Evolutionary conservation across 2,113 vertebrate genomes (phyloP).

Genomic region (Machaerirhynchus nigripectus): DNA sequence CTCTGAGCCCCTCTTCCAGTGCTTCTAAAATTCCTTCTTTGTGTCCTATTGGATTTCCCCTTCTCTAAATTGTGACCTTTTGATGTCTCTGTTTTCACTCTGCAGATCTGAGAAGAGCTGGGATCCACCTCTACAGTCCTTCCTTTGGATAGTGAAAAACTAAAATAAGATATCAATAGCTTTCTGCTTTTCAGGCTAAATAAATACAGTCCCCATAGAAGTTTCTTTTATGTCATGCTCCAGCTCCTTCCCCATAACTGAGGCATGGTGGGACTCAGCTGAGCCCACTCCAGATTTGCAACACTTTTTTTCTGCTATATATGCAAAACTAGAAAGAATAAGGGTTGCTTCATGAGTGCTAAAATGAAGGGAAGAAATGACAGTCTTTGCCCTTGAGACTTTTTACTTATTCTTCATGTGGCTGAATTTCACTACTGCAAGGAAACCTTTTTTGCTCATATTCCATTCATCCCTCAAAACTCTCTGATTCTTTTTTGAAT

Average conservation of each 20-base stretch:
- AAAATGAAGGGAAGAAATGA: background rate
- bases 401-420: background rate
- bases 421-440: background rate
- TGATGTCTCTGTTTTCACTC: background rate
- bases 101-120: background rate
- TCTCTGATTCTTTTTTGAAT: background rate
- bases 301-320: background rate
- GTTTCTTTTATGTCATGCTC: fast-evolving
- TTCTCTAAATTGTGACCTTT: background rate
- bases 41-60: background rate
- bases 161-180: background rate
- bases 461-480: background rate
- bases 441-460: background rate
- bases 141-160: background rate
- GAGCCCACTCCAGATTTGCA: background rate
- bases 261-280: background rate
- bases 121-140: background rate
- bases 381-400: background rate
- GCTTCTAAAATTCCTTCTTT: background rate
- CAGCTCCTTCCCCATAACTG: background rate
- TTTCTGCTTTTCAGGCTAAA: background rate
- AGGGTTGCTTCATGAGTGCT: background rate
- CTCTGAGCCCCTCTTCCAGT: background rate
- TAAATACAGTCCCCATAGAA: background rate
- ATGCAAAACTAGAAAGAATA: background rate